phyloP scores from a whole-genome alignment of 2,113 vertebrate species.

The Notechis scutatus region DNA sequence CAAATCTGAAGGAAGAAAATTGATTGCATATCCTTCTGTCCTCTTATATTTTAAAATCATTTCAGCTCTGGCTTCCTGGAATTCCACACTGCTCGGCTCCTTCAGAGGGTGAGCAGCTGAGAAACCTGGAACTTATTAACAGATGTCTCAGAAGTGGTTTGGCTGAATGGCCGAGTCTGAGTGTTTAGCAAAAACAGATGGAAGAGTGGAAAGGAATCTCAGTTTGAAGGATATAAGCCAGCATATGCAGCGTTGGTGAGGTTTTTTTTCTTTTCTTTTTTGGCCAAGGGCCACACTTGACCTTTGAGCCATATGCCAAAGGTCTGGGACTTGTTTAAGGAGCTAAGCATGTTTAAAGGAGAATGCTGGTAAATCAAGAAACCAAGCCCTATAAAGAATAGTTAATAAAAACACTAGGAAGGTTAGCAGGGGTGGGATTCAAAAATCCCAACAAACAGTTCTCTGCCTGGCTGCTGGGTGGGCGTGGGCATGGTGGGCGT shows the following conservation, averaged over 20 bases:
- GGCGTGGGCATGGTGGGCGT: no score
- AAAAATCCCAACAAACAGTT: no score
- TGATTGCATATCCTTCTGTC: neutral
- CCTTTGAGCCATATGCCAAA: neutral
- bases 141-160: neutral
- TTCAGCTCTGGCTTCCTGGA: neutral
- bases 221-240: slow-evolving; percentile 2
- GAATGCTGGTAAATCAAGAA: neutral
- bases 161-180: neutral
- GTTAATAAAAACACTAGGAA: neutral
- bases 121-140: slow-evolving; percentile 3
- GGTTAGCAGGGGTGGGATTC: neutral
- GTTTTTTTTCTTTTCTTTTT: slow-evolving; percentile 20
- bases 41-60: neutral
- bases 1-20: neutral
- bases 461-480: no score
- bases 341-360: neutral
- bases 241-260: neutral
- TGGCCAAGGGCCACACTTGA: neutral
- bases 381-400: neutral
- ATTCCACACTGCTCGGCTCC: neutral
- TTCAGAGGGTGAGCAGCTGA: neutral
- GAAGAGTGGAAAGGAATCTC: neutral
- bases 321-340: neutral
- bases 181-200: neutral